These are phyloP conservation scores for Oreochromis aureus DNA, from an alignment of 2,113 vertebrate genomes.

Conservation along the genomic window DNA sequence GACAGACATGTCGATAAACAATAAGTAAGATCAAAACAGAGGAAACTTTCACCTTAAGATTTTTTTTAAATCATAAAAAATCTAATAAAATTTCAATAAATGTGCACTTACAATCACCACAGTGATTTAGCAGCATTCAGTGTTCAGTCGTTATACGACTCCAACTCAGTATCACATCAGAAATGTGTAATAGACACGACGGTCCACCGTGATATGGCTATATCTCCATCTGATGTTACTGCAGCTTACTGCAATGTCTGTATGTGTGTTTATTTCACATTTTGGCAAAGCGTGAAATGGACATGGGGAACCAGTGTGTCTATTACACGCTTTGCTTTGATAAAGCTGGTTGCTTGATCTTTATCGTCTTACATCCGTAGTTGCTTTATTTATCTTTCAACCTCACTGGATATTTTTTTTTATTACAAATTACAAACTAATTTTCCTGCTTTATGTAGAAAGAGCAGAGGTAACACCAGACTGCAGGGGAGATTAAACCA, in stretches of 20 bases:
- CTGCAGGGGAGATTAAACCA: neutral
- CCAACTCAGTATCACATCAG: neutral
- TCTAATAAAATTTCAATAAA: neutral
- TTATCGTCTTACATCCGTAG: neutral
- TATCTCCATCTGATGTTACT: neutral
- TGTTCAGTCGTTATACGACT: neutral
- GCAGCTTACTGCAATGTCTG: neutral
- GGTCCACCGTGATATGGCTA: neutral
- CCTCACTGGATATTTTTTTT: neutral
- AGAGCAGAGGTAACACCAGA: neutral
- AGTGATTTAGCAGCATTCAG: neutral
- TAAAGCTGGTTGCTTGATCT: neutral
- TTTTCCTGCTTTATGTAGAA: neutral
- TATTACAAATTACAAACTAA: neutral
- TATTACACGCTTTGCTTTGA: neutral
- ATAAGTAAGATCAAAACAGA: neutral
- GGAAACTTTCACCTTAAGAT: neutral
- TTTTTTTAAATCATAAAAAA: neutral
- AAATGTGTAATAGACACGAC: neutral
- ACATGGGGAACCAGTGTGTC: neutral
- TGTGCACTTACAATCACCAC: too few relatives aligned
- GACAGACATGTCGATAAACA: neutral
- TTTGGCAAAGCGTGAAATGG: neutral
- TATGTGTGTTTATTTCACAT: neutral
- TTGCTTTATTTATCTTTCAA: neutral